phyloP scores from a whole-genome alignment of 1,140 invertebrate genomes.

The Cyclina sinensis region DNA sequence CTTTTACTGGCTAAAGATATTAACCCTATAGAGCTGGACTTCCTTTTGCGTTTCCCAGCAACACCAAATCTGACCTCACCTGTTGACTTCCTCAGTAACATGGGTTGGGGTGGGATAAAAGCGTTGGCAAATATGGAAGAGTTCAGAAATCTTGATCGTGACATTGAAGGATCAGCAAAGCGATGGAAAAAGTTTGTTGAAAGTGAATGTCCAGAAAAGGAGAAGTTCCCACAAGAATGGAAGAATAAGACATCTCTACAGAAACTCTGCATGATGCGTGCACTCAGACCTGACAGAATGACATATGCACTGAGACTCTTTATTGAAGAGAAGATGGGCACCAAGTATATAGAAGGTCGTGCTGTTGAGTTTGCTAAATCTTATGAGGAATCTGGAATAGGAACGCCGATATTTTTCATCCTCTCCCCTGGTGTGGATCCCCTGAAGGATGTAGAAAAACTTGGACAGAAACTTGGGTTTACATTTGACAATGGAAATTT shows the following conservation, averaged over 20 bases:
- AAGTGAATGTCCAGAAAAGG: constrained; percentile 97
- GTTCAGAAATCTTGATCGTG: constrained; percentile 97
- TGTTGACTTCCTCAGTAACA: constrained; percentile 97
- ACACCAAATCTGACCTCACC: constrained; percentile 96
- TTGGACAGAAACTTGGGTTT: constrained; percentile 95
- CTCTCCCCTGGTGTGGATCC: constrained; percentile 98
- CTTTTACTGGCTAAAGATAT: constrained; percentile 95
- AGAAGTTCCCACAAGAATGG: constrained; percentile 99
- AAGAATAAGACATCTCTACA: constrained; percentile 98
- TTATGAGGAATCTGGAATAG: constrained; percentile 96
- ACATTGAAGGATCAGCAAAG: constrained; percentile 98
- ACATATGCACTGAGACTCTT: constrained; percentile 94
- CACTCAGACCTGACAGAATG: constrained; percentile 97
- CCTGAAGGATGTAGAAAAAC: constrained; percentile 96
- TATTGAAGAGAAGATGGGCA: constrained; percentile 97
- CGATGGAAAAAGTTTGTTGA: constrained; percentile 99
- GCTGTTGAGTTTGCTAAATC: constrained; percentile 97
- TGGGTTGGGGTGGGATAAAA: constrained; percentile 97
- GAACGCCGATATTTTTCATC: constrained; percentile 98
- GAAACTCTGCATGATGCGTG: constrained; percentile 97
- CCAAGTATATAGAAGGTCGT: constrained; percentile 95
- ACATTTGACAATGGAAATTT: constrained; percentile 94
- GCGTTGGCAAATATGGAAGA: constrained; percentile 94
- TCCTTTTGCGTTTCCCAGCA: constrained; percentile 96
- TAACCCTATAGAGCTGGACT: constrained; percentile 94